phyloP scores from a whole-genome alignment of 2,797 vertebrate species.

The Bradypus variegatus region DNA sequence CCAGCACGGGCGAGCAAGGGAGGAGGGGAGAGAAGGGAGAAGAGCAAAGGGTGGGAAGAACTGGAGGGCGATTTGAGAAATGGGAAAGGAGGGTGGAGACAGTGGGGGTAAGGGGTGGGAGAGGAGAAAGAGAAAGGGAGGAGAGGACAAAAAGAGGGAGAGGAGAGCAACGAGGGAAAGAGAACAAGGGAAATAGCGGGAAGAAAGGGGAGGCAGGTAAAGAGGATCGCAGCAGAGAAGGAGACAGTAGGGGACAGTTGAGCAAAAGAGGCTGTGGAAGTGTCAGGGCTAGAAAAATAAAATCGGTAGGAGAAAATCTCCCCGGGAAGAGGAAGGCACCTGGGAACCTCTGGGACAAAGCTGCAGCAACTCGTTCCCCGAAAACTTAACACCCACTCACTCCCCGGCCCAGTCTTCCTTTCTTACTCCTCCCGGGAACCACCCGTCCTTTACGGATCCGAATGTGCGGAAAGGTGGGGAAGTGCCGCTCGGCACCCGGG shows the following conservation, averaged over 20 bases:
- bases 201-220: neutral
- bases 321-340: neutral
- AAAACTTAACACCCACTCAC: neutral
- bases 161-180: no score
- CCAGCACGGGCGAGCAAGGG: neutral
- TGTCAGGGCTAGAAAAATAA: no score
- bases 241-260: no score
- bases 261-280: neutral
- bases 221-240: accelerated
- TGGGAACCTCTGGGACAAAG: neutral
- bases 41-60: neutral
- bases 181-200: no score
- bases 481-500: neutral
- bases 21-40: accelerated
- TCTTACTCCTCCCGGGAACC: neutral
- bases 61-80: accelerated
- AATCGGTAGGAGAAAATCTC: neutral
- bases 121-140: accelerated
- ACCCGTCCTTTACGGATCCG: neutral
- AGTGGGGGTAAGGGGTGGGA: neutral
- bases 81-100: accelerated
- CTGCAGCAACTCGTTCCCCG: neutral
- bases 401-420: neutral
- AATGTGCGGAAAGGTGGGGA: neutral
- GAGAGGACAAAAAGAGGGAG: neutral